Evolutionary conservation across 2,888 invertebrate genomes (phyloP).

Genomic region (Hirtodrosophila confusa): DNA sequence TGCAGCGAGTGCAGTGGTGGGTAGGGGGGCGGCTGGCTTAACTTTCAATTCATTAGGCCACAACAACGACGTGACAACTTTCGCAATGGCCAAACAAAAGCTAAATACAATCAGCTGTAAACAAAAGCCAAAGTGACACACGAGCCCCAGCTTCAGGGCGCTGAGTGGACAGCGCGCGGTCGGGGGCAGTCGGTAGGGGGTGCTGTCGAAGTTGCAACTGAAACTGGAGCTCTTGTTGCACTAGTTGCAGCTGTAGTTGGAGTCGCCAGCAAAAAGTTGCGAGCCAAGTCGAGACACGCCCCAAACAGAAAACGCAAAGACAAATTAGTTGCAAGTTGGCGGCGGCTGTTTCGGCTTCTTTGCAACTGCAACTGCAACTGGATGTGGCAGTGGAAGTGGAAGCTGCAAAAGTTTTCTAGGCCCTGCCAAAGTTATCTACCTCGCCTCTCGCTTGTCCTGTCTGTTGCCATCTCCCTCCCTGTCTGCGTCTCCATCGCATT

Average conservation of each 20-base stretch:
- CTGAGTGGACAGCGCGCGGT: neutral
- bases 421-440: constrained; percentile 50
- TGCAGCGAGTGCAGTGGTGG: constrained; percentile 17
- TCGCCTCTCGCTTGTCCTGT: neutral
- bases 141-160: constrained; percentile 44
- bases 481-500: constrained; percentile 33
- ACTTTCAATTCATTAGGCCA: constrained; percentile 74
- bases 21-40: constrained; percentile 37
- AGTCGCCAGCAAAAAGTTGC: constrained; percentile 27
- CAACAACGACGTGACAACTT: constrained; percentile 67
- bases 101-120: constrained; percentile 74
- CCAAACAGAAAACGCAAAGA: constrained; percentile 48
- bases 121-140: constrained; percentile 67
- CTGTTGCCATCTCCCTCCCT: neutral
- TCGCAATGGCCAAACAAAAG: constrained; percentile 65
- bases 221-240: constrained; percentile 18
- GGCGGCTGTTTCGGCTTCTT: constrained; percentile 14
- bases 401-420: constrained; percentile 45
- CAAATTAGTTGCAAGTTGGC: constrained; percentile 73
- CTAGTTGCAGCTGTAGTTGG: constrained; percentile 7
- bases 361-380: constrained; percentile 54
- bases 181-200: neutral
- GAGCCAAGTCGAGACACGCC: constrained; percentile 27
- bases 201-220: constrained; percentile 24
- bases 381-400: constrained; percentile 15